phyloP scores from a whole-genome alignment of 1,140 invertebrate species.

The Cydia pomonella region DNA sequence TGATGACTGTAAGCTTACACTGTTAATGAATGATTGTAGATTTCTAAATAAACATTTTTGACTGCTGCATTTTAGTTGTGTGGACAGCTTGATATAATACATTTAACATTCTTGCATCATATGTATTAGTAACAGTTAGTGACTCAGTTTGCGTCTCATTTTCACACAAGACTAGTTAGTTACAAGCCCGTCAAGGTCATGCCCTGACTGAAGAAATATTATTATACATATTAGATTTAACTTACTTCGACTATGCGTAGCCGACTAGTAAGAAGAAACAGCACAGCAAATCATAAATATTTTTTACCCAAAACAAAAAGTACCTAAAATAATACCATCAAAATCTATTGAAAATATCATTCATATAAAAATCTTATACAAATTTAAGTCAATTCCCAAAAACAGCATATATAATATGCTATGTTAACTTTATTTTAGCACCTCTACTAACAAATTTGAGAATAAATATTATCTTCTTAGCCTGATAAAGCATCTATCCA shows the following conservation, averaged over 20 bases:
- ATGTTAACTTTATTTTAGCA: too few species aligned
- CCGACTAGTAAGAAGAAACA: not conserved
- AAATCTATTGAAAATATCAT: too few species aligned
- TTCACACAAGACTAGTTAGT: not conserved
- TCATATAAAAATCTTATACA: too few species aligned
- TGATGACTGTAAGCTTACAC: too few species aligned
- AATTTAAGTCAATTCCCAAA: too few species aligned
- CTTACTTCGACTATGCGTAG: not conserved
- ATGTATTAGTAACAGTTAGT: constrained; percentile 1
- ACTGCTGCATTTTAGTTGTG: too few species aligned
- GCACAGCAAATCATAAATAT: not conserved
- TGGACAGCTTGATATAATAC: not conserved
- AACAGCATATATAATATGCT: too few species aligned
- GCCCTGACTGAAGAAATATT: not conserved
- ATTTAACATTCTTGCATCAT: not conserved
- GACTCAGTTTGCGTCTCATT: constrained; percentile 1
- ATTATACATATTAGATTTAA: not conserved
- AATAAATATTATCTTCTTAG: not conserved
- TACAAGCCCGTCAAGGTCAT: not conserved
- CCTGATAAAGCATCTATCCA: not conserved
- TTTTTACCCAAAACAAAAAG: not conserved
- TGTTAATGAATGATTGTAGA: too few species aligned
- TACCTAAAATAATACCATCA: not conserved
- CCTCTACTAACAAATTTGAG: too few species aligned
- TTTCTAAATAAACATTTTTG: too few species aligned